Evolutionary conservation across 2,888 invertebrate species (phyloP), one percentile per base, ranked within the genome.

Genomic region (Machimus rusticus): DNA sequence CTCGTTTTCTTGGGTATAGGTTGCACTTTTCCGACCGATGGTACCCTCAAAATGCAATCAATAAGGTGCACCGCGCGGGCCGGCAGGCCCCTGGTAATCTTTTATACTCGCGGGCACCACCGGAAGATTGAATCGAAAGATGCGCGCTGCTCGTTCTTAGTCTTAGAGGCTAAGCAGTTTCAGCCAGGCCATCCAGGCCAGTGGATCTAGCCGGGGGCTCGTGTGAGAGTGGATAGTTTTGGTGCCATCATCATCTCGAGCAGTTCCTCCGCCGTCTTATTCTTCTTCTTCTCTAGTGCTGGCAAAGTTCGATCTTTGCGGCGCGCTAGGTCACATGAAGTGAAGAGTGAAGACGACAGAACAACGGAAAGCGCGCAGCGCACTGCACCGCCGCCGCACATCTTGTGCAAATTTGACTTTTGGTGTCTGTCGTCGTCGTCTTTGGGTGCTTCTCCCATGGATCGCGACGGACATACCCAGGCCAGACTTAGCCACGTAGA

Each of bases 1-100:
- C 51, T 51, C 51, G 51, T 9, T 23, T 66, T 55, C 19, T 55
- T 66, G 23, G 23, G n/a, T 66, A 66, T 66, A 66, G 66, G 66
- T 55, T 87, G 87, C 87, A 87, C 87, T 87, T 74, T 87, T 79
- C 79, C 87, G 78, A 51, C 55, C 78, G 85, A 85, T 85, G 85
- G 85, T 85, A 74, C 85, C 74, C 74, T 74, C 85, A 74, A 85
- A 85, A 85, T 85, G 85, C 85, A 85, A 85, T 85, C 85, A 85
- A 85, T 85, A 85, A 85, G 85, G 74, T 85, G 85, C 85, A 85
- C 74, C 28, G 23, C 66, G 66, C 66, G 12, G 66, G 66, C 66
- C 74, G 74, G 31, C 85, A 85, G 51, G 31, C 85, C 85, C 23
- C 43, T 46, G n/a, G 74, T 43, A 85, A 85, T 85, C 85, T 85